phyloP scores from a whole-genome alignment of 1,140 invertebrate species.

The Diachasma alloeum region DNA sequence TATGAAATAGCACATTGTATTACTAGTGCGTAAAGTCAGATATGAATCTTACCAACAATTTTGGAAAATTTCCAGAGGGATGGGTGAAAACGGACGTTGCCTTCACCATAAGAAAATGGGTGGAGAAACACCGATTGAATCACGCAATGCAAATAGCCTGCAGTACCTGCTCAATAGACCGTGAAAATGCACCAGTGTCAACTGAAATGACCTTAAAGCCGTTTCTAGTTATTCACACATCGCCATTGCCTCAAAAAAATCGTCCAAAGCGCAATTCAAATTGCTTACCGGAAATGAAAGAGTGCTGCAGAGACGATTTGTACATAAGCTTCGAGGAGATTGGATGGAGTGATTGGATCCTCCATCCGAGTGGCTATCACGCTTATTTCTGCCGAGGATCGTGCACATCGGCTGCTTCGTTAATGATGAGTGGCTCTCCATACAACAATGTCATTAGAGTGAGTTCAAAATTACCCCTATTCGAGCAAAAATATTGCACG shows the following conservation, averaged over 20 bases:
- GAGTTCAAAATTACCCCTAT: conserved; percentile 42
- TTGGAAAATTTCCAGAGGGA: conserved; percentile 68
- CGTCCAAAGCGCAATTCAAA: conserved; percentile 74
- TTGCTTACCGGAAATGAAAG: conserved; percentile 73
- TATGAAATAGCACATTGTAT: no score
- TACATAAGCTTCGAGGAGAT: conserved; percentile 84
- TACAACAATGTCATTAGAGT: conserved; percentile 79
- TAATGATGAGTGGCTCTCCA: conserved; percentile 71
- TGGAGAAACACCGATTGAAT: conserved; percentile 71
- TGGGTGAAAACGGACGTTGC: conserved; percentile 82
- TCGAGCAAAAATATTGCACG: not conserved
- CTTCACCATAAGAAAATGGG: conserved; percentile 77
- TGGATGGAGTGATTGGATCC: conserved; percentile 89
- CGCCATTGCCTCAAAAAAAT: conserved; percentile 60
- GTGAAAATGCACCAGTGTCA: conserved; percentile 69
- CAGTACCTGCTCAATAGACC: conserved; percentile 76
- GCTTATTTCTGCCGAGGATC: conserved; percentile 86
- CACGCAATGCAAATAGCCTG: conserved; percentile 79
- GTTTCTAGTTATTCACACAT: conserved; percentile 78
- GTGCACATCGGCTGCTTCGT: conserved; percentile 74
- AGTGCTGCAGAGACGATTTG: conserved; percentile 84
- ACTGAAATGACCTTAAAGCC: conserved; percentile 72
- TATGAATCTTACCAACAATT: not conserved
- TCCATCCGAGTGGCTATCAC: conserved; percentile 80
- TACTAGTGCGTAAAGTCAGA: no score